Conservation (phyloP, 2,888 invertebrate genomes). For the Acrobasis repandana region DNA sequence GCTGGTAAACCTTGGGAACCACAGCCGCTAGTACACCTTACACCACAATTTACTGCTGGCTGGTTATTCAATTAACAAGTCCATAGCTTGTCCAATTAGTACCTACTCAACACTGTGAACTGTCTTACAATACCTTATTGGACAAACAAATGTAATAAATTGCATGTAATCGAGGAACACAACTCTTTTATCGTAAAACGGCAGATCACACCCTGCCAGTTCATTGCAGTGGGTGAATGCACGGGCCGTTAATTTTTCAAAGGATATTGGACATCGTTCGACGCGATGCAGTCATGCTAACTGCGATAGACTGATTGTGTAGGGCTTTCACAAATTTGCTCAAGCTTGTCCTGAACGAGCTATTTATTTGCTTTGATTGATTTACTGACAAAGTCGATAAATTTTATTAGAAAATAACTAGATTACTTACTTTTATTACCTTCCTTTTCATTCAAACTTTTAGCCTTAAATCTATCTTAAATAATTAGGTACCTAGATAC, state of each 20-base stretch:
- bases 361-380: too few relatives aligned
- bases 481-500: too few relatives aligned
- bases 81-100: neutral
- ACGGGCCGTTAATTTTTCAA: constrained; percentile 3
- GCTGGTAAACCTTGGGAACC: constrained; percentile 90
- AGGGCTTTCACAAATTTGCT: neutral
- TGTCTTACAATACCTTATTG: neutral
- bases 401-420: too few relatives aligned
- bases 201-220: neutral
- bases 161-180: neutral
- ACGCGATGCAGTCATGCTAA: constrained; percentile 8
- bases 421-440: too few relatives aligned
- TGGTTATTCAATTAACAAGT: too few relatives aligned
- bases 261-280: constrained; percentile 8
- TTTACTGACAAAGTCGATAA: too few relatives aligned
- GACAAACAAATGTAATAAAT: neutral
- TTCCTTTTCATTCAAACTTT: too few relatives aligned
- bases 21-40: constrained; percentile 96
- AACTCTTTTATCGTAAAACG: neutral
- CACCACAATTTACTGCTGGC: too few relatives aligned
- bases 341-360: neutral
- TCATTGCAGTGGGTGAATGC: neutral
- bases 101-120: neutral
- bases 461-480: too few relatives aligned
- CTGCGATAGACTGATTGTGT: constrained; percentile 3